Evolutionary conservation across 2,888 invertebrate species (phyloP).

Genomic region (Anticlea derivata): DNA sequence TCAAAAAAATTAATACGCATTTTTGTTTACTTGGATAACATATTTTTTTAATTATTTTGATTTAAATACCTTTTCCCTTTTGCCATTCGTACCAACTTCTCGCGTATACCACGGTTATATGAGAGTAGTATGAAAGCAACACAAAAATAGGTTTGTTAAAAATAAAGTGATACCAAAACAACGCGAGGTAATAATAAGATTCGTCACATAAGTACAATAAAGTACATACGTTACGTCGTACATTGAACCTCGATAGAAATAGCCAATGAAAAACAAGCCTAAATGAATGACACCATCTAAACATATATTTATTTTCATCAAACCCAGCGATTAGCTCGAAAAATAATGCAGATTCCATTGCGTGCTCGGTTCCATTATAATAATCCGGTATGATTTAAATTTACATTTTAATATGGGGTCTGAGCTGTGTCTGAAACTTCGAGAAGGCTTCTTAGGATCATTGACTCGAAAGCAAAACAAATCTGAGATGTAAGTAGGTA

Average conservation of each 20-base stretch:
- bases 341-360: constrained; percentile 23
- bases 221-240: too few species aligned
- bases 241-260: too few species aligned
- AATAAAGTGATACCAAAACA: constrained; percentile 8
- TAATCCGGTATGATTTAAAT: constrained; percentile 27
- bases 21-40: too few species aligned
- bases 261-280: constrained; percentile 3
- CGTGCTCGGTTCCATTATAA: constrained; percentile 28
- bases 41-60: too few species aligned
- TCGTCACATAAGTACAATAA: neutral
- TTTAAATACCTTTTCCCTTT: too few species aligned
- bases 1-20: too few species aligned
- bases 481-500: constrained; percentile 10
- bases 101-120: too few species aligned
- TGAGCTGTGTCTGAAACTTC: constrained; percentile 21
- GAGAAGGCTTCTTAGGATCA: constrained; percentile 27
- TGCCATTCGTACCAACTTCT: too few species aligned
- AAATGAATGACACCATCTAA: constrained; percentile 8
- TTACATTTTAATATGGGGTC: constrained; percentile 13
- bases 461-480: constrained; percentile 24
- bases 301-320: constrained; percentile 18
- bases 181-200: neutral
- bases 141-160: constrained; percentile 3
- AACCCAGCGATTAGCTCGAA: constrained; percentile 18
- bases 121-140: neutral